phyloP scores from a whole-genome alignment of 2,888 invertebrate genomes.

The Cataglyphis rosenhaueri region DNA sequence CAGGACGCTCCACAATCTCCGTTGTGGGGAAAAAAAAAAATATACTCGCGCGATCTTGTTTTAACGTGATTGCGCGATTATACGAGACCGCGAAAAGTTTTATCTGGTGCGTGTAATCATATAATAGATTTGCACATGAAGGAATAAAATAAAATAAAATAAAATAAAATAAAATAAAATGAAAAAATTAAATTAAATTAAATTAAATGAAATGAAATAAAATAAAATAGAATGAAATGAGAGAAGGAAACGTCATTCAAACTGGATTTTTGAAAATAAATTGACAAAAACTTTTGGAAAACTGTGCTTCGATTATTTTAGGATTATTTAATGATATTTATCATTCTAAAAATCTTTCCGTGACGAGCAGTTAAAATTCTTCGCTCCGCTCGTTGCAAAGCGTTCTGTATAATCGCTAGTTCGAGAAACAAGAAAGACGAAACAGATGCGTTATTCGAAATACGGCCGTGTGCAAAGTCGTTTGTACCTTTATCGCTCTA shows the following conservation, averaged over 20 bases:
- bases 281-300: background rate
- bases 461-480: background rate
- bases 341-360: background rate
- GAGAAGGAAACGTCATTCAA: background rate
- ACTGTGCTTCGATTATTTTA: background rate
- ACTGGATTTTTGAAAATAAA: background rate
- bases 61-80: background rate
- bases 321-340: background rate
- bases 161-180: background rate
- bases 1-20: background rate
- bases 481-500: conserved; percentile 8
- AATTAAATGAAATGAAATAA: background rate
- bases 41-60: too few species aligned
- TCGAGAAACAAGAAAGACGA: too few species aligned
- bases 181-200: too few species aligned
- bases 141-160: too few species aligned
- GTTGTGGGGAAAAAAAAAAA: background rate
- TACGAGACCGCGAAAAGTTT: background rate
- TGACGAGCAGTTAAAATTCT: background rate
- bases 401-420: background rate
- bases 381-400: background rate
- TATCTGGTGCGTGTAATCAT: background rate
- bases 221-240: background rate
- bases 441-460: background rate
- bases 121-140: background rate